Evolutionary conservation across 2,113 vertebrate genomes (phyloP).

Genomic region (Glaucomys volans): DNA sequence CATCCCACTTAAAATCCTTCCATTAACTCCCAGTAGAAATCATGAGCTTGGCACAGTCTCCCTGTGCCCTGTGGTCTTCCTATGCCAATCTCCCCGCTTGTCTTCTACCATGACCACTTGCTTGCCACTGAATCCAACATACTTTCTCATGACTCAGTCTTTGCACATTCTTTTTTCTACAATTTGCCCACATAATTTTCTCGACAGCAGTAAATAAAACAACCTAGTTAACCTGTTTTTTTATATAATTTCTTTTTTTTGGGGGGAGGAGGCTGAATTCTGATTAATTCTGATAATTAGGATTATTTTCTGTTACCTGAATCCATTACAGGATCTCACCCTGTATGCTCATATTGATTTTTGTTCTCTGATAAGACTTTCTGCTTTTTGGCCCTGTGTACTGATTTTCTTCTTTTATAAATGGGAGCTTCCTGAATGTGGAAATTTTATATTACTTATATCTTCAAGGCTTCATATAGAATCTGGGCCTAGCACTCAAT

Average conservation of each 20-base stretch:
- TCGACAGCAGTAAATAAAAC: background rate
- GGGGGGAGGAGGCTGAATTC: background rate
- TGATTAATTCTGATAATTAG: too few species aligned
- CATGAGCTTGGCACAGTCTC: background rate
- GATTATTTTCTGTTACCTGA: background rate
- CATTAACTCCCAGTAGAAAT: background rate
- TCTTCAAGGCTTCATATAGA: background rate
- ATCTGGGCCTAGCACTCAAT: background rate
- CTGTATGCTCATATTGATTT: background rate
- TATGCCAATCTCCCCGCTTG: background rate
- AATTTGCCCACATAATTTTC: background rate
- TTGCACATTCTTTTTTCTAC: background rate
- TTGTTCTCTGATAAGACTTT: background rate
- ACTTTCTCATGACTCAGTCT: background rate
- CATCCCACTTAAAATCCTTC: background rate
- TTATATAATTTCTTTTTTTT: background rate
- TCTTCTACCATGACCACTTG: background rate
- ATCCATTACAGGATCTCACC: background rate
- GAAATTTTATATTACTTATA: background rate
- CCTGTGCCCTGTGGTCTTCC: background rate
- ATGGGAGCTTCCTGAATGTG: background rate
- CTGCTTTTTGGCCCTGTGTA: background rate
- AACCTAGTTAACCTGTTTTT: background rate
- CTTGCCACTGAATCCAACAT: background rate
- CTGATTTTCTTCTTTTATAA: background rate